Conservation (phyloP, 2,797 vertebrate species). For the Limosa lapponica region DNA sequence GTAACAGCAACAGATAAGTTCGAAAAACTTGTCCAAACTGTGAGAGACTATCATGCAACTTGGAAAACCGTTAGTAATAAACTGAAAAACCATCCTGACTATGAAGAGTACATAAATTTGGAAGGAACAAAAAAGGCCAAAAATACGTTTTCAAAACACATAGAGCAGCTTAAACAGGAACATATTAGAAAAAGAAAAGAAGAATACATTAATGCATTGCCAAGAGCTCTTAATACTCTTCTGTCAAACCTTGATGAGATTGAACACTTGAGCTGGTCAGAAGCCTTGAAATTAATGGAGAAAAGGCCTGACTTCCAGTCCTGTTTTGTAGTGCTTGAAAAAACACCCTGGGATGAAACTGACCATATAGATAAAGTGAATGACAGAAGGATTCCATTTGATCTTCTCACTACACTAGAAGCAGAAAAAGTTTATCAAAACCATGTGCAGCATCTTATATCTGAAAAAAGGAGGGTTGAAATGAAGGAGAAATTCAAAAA, state of each 20-base stretch:
- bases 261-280: conserved; percentile 92
- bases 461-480: conserved; percentile 93
- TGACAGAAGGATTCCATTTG: conserved; percentile 96
- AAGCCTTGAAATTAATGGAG: conserved; percentile 92
- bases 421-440: conserved; percentile 94
- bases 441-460: conserved; percentile 94
- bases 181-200: conserved; percentile 95
- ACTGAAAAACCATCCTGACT: conserved; percentile 94
- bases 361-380: conserved; percentile 95
- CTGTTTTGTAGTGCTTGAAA: conserved; percentile 94
- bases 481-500: conserved; percentile 99
- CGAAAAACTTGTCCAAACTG: conserved; percentile 92
- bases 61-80: conserved; percentile 95
- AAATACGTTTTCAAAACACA: conserved; percentile 95
- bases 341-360: conserved; percentile 95
- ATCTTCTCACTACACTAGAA: conserved; percentile 90
- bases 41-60: conserved; percentile 95
- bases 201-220: conserved; percentile 94
- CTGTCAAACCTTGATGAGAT: conserved; percentile 94
- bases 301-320: conserved; percentile 92
- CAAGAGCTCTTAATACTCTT: conserved; percentile 93
- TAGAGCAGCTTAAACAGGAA: conserved; percentile 96
- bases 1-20: conserved; percentile 92
- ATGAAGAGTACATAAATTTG: conserved; percentile 94
- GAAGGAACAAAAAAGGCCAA: conserved; percentile 95